Conservation (phyloP, 2,113 vertebrate genomes). For the Bubo blakistoni region DNA sequence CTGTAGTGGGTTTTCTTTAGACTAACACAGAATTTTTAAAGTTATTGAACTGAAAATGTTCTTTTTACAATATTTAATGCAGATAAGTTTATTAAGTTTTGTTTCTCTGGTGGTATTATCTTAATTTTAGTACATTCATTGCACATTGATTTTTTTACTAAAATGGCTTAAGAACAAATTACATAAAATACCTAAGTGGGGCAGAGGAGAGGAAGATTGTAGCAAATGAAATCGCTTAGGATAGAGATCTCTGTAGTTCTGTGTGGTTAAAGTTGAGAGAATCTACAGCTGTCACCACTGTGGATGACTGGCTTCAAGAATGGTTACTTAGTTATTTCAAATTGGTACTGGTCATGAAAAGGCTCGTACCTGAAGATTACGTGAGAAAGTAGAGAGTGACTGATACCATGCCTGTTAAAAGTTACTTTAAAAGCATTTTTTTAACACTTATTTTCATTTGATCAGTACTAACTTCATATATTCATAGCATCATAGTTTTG, state of each 20-base stretch:
- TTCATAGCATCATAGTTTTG: background rate
- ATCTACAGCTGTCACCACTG: background rate
- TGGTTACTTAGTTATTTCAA: background rate
- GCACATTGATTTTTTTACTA: background rate
- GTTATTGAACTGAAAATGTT: background rate
- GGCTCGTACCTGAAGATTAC: background rate
- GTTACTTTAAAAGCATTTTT: background rate
- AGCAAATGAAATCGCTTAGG: background rate
- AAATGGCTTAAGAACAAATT: background rate
- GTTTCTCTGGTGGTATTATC: background rate
- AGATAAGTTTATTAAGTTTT: background rate
- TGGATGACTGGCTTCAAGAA: background rate
- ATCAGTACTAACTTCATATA: background rate
- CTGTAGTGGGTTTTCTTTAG: background rate
- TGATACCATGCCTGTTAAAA: background rate
- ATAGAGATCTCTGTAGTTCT: background rate
- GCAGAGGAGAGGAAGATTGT: background rate
- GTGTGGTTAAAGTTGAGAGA: background rate
- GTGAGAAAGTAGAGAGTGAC: background rate
- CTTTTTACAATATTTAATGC: background rate
- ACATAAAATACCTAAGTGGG: background rate
- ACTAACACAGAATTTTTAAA: background rate
- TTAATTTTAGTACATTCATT: background rate
- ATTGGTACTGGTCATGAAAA: background rate
- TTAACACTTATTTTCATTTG: background rate